Base-by-base conservation (phyloP, 2,888 invertebrate species). In the Ennomos erosarius region DNA sequence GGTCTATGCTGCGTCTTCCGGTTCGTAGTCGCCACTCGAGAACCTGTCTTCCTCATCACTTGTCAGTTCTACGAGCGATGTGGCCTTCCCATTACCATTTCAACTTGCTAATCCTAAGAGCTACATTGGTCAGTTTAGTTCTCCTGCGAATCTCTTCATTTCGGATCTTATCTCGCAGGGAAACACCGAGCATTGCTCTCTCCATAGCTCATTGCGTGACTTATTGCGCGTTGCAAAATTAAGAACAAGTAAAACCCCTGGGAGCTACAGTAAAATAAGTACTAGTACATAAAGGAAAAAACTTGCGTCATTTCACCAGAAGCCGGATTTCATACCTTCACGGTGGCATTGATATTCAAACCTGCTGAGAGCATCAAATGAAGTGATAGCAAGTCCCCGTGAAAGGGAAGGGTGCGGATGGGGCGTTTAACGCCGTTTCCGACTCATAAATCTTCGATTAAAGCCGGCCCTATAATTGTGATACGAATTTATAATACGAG, bases 371-470 rank as follows among this genome's bases (percentile, higher is more conserved):
- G 48, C 55, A 45, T 51, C 51, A 37, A 59, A 64, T 64, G 54
- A 57, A 58, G 52, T 58, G 64, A 63, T 56, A 52, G 50, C 43
- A 72, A 73, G 75, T 76, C 70, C 65, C 71, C 68, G 67, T 66
- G 60, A 64, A 72, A 71, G 68, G 70, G 59, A 74, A 75, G 74
- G 76, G 76, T 74, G 73, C 64, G 71, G 75, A 81, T 77, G 70
- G 78, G 77, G 77, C 78, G 82, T 67, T 78, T 75, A 81, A 80
- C 74, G 79, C 73, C 76, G 73, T 71, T 76, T 75, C 74, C 66
- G 68, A 73, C 65, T 75, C 76, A 81, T 82, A 81, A 82, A 81
- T 81, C 74, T 76, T 76, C 73, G 76, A 78, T 76, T 76, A 78
- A 75, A 74, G 71, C 69, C 68, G 54, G 57, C 54, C 56, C 61